These are phyloP conservation scores for Crossaster papposus DNA, from an alignment of 53 echinoderm and acorn worm species.

Conservation along the genomic window DNA sequence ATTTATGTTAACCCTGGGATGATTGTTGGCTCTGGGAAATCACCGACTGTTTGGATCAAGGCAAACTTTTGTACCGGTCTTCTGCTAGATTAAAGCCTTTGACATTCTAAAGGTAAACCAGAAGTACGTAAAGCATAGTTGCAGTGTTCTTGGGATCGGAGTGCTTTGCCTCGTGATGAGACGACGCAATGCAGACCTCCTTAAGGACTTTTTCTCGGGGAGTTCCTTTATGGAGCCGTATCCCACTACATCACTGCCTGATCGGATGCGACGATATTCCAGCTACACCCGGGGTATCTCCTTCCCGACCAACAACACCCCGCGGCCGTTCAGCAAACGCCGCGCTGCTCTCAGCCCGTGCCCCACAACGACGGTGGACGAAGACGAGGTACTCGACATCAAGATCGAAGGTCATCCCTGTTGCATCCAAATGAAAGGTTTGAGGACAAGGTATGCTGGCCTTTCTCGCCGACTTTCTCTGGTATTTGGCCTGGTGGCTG, in stretches of 20 bases:
- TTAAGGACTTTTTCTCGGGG: not conserved
- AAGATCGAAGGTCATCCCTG: conserved; percentile 39
- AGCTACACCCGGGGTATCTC: not conserved
- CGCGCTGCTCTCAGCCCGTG: not conserved
- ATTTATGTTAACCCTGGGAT: not conserved
- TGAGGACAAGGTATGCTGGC: conserved; percentile 1
- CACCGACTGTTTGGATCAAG: too few relatives aligned
- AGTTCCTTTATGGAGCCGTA: not conserved
- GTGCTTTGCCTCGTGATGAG: not conserved
- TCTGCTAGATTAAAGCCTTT: not conserved
- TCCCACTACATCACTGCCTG: not conserved
- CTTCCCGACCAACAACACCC: not conserved
- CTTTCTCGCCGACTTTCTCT: not conserved
- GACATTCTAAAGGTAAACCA: not conserved
- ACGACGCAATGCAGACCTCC: not conserved
- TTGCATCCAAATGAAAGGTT: conserved; percentile 8
- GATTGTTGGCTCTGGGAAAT: too few relatives aligned
- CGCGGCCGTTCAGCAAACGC: not conserved
- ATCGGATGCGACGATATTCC: conserved; percentile 15
- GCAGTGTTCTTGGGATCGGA: not conserved
- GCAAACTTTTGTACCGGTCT: too few relatives aligned
- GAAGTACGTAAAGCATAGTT: not conserved
- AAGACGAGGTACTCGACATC: not conserved
- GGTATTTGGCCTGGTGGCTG: too few relatives aligned
- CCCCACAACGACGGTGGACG: not conserved